Conservation (phyloP, 2,797 vertebrate species). For the Bovichtus variegatus region DNA sequence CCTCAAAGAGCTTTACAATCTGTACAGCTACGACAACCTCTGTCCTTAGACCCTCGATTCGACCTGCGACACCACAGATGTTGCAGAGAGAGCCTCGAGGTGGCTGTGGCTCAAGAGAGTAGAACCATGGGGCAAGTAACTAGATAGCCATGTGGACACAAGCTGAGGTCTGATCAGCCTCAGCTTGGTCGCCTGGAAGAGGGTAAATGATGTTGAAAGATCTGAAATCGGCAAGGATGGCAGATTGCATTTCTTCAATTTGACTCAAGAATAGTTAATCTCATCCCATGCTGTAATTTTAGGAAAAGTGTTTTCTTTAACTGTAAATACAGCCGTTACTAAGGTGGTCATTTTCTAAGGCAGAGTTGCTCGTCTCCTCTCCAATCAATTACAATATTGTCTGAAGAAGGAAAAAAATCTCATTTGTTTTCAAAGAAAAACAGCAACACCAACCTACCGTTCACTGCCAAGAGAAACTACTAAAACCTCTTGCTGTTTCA, state of each 20-base stretch:
- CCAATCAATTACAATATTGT: constrained; percentile 40
- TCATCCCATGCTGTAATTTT: not conserved
- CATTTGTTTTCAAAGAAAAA: constrained; percentile 47
- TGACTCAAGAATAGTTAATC: not conserved
- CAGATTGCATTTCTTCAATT: not conserved
- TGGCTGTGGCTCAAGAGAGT: not conserved
- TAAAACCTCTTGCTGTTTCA: constrained; percentile 48
- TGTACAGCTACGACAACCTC: not conserved
- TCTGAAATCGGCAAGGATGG: not conserved
- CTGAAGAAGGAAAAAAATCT: constrained; percentile 28
- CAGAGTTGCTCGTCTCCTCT: not conserved
- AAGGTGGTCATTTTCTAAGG: constrained; percentile 11
- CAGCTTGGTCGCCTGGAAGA: not conserved
- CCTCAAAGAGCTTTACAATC: not conserved
- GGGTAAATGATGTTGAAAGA: not conserved
- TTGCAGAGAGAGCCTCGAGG: not conserved
- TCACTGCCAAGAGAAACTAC: constrained; percentile 55
- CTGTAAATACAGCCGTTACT: not conserved
- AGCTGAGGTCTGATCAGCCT: constrained; percentile 3
- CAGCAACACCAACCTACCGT: constrained; percentile 22
- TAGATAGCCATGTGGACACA: not conserved
- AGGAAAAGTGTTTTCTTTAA: not conserved
- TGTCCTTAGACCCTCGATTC: not conserved
- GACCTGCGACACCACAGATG: not conserved
- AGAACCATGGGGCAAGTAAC: not conserved